phyloP scores from a whole-genome alignment of 2,797 vertebrate species.

The Coracias cyanogaster region DNA sequence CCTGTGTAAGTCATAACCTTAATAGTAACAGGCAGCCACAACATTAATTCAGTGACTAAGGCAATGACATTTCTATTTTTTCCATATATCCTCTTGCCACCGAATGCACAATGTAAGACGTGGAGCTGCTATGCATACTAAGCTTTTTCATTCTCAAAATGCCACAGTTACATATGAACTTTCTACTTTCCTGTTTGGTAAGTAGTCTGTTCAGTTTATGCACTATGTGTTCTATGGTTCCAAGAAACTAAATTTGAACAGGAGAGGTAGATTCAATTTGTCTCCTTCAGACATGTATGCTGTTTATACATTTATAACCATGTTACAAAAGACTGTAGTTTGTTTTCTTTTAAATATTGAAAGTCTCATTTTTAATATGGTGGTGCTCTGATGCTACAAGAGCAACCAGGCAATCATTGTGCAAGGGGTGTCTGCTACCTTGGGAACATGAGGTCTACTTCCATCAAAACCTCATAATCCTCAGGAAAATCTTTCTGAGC shows the following conservation, averaged over 20 bases:
- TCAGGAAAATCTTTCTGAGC: background rate
- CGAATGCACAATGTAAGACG: background rate
- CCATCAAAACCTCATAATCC: background rate
- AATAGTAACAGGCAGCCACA: background rate
- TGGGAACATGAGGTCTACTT: accelerated
- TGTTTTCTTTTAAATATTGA: background rate
- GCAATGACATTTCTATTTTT: conserved; percentile 48
- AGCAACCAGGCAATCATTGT: background rate
- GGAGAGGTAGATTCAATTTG: background rate
- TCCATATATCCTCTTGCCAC: background rate
- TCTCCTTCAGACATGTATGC: background rate
- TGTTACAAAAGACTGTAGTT: background rate
- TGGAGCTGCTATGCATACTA: conserved; percentile 9
- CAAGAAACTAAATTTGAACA: background rate
- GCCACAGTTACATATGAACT: conserved; percentile 16
- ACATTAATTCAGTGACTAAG: conserved; percentile 52
- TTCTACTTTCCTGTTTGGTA: conserved; percentile 20
- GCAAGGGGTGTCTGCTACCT: background rate
- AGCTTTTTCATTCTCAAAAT: conserved; percentile 47
- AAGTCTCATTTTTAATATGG: background rate
- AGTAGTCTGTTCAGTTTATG: background rate
- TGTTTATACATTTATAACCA: background rate
- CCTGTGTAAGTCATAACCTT: conserved; percentile 29
- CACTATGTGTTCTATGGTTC: background rate
- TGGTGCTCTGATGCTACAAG: background rate